phyloP scores from a whole-genome alignment of 2,113 vertebrate genomes.

The Nothoprocta pentlandii region DNA sequence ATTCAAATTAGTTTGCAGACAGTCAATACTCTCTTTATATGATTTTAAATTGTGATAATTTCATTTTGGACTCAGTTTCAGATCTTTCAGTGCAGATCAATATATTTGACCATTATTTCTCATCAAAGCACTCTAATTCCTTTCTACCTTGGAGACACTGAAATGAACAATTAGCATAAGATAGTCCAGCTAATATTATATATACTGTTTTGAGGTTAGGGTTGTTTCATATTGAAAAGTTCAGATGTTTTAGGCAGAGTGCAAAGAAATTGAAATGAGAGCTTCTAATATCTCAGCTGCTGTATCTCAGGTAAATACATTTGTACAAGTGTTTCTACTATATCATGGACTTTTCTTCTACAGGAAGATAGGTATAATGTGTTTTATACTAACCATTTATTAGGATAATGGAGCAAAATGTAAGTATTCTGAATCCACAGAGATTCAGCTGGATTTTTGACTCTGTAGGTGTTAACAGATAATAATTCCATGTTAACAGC shows the following conservation, averaged over 20 bases:
- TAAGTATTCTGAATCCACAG: not conserved
- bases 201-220: conserved; percentile 52
- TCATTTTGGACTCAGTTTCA: conserved; percentile 58
- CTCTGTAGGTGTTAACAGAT: not conserved
- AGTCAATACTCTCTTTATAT: conserved; percentile 48
- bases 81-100: conserved; percentile 47
- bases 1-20: conserved; percentile 46
- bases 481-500: not conserved
- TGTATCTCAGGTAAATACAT: not conserved
- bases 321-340: not conserved
- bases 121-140: conserved; percentile 73
- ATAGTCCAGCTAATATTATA: conserved; percentile 18
- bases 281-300: not conserved
- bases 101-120: conserved; percentile 65
- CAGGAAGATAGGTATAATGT: not conserved
- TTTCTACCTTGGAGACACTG: conserved; percentile 48
- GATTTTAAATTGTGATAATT: conserved; percentile 72
- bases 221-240: not conserved
- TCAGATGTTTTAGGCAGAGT: not conserved
- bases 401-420: not conserved
- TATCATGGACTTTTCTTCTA: not conserved
- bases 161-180: conserved; percentile 60
- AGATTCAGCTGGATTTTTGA: not conserved
- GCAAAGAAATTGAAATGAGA: not conserved
- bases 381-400: not conserved